A percentile compares a stretch with the other conserved stretches of the same genome.
phyloP scores from a whole-genome alignment of 2,888 invertebrate genomes.

The Parnassius mnemosyne region DNA sequence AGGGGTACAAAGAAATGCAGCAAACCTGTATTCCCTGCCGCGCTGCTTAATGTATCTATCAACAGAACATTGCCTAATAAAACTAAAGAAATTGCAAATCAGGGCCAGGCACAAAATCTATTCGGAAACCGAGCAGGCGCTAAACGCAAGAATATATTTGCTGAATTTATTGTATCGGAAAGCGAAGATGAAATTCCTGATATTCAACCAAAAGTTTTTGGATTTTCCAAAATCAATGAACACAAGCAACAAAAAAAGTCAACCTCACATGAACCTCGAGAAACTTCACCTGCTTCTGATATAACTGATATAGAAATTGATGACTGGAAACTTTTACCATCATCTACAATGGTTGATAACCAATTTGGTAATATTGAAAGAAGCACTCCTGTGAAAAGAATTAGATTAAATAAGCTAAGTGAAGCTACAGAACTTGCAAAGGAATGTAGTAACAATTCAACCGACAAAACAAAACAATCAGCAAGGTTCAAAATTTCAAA shows the following conservation, averaged over 20 bases:
- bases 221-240: slow-evolving; percentile 46
- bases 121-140: slow-evolving; percentile 50
- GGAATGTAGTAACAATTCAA: slow-evolving; percentile 21
- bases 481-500: not conserved
- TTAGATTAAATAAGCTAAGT: slow-evolving; percentile 47
- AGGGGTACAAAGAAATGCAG: slow-evolving; percentile 41
- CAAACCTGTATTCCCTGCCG: slow-evolving; percentile 56
- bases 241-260: slow-evolving; percentile 35
- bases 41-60: slow-evolving; percentile 50
- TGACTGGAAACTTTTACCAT: slow-evolving; percentile 64
- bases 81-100: slow-evolving; percentile 46
- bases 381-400: slow-evolving; percentile 49
- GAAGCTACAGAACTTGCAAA: slow-evolving; percentile 44
- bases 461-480: slow-evolving; percentile 19
- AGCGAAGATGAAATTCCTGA: slow-evolving; percentile 67
- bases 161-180: slow-evolving; percentile 61
- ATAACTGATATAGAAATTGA: slow-evolving; percentile 65
- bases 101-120: slow-evolving; percentile 46
- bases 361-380: slow-evolving; percentile 44
- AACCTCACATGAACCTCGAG: slow-evolving; percentile 37
- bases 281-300: slow-evolving; percentile 51
- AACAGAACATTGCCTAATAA: slow-evolving; percentile 53
- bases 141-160: slow-evolving; percentile 65
- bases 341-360: slow-evolving; percentile 70
- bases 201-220: slow-evolving; percentile 56